A percentile compares a stretch with the other conserved stretches of the same genome.
Evolutionary conservation across 2,797 vertebrate species (phyloP).

Genomic region (Microctenopoma steveboyesi): DNA sequence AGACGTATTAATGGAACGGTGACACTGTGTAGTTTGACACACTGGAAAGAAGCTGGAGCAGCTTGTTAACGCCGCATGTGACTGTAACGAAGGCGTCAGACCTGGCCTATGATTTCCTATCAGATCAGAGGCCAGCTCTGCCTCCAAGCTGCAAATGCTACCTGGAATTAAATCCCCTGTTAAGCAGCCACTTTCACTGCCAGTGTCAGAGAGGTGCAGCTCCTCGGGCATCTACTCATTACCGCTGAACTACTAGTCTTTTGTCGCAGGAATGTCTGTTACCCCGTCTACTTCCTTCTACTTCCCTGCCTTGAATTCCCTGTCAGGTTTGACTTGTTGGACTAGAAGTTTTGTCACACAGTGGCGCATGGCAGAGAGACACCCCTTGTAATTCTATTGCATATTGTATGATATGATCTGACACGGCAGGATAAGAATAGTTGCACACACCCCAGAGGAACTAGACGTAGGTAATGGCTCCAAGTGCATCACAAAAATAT

Average conservation of each 20-base stretch:
- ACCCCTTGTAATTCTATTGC: neutral
- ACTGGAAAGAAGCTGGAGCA: neutral
- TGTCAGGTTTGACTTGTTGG: constrained; percentile 61
- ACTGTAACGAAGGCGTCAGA: neutral
- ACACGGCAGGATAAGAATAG: neutral
- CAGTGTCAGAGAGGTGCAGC: constrained; percentile 14
- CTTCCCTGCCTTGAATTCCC: constrained; percentile 17
- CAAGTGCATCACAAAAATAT: neutral
- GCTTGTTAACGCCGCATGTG: neutral
- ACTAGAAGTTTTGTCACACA: constrained; percentile 26
- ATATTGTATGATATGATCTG: neutral
- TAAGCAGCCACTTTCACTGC: constrained; percentile 4
- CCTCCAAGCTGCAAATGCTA: constrained; percentile 15
- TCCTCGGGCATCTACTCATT: constrained; percentile 14
- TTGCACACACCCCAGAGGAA: fast-evolving
- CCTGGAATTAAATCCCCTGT: constrained; percentile 9
- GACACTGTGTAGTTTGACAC: neutral
- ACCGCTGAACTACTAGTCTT: constrained; percentile 4
- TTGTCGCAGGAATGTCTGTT: constrained; percentile 8
- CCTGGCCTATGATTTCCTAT: neutral
- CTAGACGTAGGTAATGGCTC: neutral
- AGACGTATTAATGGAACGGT: no score
- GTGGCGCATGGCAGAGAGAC: neutral
- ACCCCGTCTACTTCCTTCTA: neutral
- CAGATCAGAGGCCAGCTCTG: constrained; percentile 28